Percentiles rank a stretch among this genome's conserved stretches.
Evolutionary conservation across 2,113 vertebrate species (phyloP).

Genomic region (Ranitomeya imitator): DNA sequence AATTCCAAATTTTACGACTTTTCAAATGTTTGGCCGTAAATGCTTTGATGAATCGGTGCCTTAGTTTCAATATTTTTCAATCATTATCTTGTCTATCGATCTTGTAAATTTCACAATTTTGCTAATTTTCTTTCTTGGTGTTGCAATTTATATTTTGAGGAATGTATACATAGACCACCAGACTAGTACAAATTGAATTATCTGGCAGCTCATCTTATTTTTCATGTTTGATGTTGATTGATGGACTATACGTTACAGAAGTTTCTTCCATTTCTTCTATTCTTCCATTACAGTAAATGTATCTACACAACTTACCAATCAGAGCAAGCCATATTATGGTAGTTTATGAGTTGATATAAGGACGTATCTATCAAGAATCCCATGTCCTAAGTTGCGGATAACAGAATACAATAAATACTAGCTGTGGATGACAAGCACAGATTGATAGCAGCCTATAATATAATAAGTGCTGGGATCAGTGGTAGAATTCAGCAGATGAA

Average conservation of each 20-base stretch:
- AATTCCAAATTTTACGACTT: too few species aligned
- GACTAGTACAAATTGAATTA: too few species aligned
- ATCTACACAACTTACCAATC: neutral
- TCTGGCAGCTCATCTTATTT: neutral
- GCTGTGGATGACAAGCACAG: constrained; percentile 12
- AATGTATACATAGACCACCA: too few species aligned
- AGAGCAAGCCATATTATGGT: neutral
- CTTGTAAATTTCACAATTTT: too few species aligned
- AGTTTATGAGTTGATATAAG: constrained; percentile 7
- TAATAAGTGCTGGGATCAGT: constrained; percentile 36
- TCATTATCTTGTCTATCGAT: too few species aligned
- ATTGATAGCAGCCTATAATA: constrained; percentile 49
- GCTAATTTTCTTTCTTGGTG: too few species aligned
- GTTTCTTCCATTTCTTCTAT: neutral
- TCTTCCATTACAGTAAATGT: neutral
- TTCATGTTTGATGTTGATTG: neutral
- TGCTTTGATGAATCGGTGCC: too few species aligned
- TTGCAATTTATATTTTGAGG: too few species aligned
- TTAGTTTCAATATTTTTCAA: too few species aligned
- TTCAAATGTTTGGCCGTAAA: too few species aligned
- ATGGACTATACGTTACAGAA: neutral
- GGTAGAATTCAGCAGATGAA: constrained; percentile 36
- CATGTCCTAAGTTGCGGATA: constrained; percentile 16
- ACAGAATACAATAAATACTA: constrained; percentile 24
- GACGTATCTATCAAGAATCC: constrained; percentile 18